Conservation (phyloP, 1,140 invertebrate species). For the Lepidotrigona ventralis region DNA sequence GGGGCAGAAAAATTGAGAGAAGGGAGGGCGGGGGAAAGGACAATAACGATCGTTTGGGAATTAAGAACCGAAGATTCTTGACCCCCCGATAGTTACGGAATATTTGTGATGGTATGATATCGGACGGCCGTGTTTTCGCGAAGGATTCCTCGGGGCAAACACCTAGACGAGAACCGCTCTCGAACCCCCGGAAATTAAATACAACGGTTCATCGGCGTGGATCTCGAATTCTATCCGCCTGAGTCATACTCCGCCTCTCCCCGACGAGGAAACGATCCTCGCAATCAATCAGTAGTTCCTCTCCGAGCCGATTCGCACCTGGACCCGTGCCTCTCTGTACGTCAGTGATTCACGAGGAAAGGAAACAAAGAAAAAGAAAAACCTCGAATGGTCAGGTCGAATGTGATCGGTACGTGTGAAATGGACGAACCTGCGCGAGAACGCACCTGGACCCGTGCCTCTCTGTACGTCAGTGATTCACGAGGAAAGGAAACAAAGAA, state of each 20-base stretch:
- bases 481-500: not conserved
- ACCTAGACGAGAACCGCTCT: not conserved
- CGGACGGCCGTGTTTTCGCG: not conserved
- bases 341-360: not conserved
- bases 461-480: not conserved
- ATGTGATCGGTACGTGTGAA: too few relatives aligned
- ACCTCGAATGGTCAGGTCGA: too few relatives aligned
- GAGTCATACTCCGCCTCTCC: conserved; percentile 8
- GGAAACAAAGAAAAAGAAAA: not conserved
- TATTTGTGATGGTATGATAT: not conserved
- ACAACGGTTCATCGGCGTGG: conserved; percentile 15
- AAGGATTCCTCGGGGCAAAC: not conserved
- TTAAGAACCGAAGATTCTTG: not conserved
- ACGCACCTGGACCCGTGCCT: not conserved
- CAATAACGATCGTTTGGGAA: not conserved
- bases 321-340: not conserved
- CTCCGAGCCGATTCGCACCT: not conserved
- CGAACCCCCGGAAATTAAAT: conserved; percentile 32
- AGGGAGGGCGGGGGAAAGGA: not conserved
- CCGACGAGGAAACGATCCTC: conserved; percentile 7
- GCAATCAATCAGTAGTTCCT: not conserved
- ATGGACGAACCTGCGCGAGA: too few relatives aligned
- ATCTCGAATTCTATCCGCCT: conserved; percentile 26
- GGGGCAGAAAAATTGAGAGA: not conserved
- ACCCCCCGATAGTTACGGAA: not conserved